phyloP scores from a whole-genome alignment of 1,140 invertebrate species.

The Condylostylus longicornis region DNA sequence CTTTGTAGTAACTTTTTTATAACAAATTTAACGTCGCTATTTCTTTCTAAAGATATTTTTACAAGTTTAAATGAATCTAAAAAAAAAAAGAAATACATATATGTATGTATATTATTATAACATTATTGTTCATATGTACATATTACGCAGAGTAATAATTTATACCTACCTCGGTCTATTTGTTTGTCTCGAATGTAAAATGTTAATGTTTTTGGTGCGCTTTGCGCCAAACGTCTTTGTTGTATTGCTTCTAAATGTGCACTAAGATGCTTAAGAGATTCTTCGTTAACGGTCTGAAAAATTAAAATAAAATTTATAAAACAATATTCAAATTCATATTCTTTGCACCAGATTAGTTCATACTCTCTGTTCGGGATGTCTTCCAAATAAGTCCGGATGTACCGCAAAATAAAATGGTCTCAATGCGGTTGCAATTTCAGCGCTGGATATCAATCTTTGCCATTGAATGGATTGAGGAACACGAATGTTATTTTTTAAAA shows the following conservation, averaged over 20 bases:
- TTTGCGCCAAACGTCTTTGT: slow-evolving; percentile 39
- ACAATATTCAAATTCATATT: slow-evolving; percentile 5
- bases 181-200: slow-evolving; percentile 61
- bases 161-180: slow-evolving; percentile 15
- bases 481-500: no score
- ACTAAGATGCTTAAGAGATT: slow-evolving; percentile 75
- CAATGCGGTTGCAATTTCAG: slow-evolving; percentile 74
- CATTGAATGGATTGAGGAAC: no score
- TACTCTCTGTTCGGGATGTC: slow-evolving; percentile 75
- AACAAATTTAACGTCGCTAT: slow-evolving; percentile 49
- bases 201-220: slow-evolving; percentile 40
- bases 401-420: slow-evolving; percentile 89
- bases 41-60: slow-evolving; percentile 50
- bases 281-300: slow-evolving; percentile 72
- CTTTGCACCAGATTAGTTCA: slow-evolving; percentile 20
- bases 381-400: slow-evolving; percentile 87
- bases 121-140: slow-evolving; percentile 3
- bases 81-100: slow-evolving; percentile 14
- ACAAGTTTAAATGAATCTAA: slow-evolving; percentile 52
- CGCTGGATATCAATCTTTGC: no score
- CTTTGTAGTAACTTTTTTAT: slow-evolving; percentile 60
- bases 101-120: no score
- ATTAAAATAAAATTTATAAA: slow-evolving; percentile 9
- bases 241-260: slow-evolving; percentile 62
- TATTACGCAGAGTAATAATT: not conserved